Evolutionary conservation across 2,797 vertebrate genomes (phyloP), one percentile per base, ranked within the genome.

Genomic region (Threskiornis aethiopicus): DNA sequence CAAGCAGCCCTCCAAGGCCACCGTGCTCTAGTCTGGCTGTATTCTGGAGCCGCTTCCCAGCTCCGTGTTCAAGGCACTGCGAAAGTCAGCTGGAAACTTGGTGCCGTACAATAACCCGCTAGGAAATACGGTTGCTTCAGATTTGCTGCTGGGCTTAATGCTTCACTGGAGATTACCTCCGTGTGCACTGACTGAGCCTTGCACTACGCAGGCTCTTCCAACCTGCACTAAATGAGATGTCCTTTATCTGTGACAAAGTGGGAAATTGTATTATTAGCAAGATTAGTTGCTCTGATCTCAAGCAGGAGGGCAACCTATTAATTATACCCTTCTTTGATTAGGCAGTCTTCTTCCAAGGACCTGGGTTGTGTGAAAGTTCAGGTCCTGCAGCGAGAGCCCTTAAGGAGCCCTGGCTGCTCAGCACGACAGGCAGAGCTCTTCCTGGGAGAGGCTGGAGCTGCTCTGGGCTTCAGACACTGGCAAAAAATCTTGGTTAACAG

Each of bases 21-120:
- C 66, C 0, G 0, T 47, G 73, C 46, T 54, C 44, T 31, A 24
- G 29, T 20, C 66, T 47, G 49, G n/a, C 19, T 37, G 29, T 16
- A 24, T 75, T 61, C 81, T 67, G 52, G 61, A 88, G 57, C 65
- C 8, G 9, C 65, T 94, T 85, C 39, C 52, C 73, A 91, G 58
- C 54, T 81, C 28, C 0, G 0, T 33, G 54, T 61, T 49, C 3
- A 9, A 85, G 80, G 64, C 4, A 0, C n/a, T 55, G 5, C 0
- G 2, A 37, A 73, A 87, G 33, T 37, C 66, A 85, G 49, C 66
- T 84, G 77, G 72, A 86, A 90, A 67, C 37, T 28, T 5, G 2
- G 29, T 57, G 42, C 28, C 3, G 1, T 76, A 54, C 41, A n/a
- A 57, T 59, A 80, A 72, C 54, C 51, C 33, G 4, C 2, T 4